These are phyloP conservation scores for Arctocebus calabarensis DNA, from an alignment of 2,797 vertebrate species.

Conservation along the genomic window DNA sequence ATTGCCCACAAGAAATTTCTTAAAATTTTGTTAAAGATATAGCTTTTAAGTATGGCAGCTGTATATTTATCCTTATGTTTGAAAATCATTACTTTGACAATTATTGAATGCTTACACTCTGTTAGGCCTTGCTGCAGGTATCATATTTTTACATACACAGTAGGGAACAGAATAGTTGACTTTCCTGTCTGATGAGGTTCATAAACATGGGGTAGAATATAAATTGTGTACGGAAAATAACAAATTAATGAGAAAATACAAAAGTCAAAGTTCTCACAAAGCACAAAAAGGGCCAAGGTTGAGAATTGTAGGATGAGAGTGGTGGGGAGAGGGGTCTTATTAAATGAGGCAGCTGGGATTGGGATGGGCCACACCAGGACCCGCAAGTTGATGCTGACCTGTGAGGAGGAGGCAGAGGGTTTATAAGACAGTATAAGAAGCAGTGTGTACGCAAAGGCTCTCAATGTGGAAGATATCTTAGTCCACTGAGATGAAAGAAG, in stretches of 20 bases:
- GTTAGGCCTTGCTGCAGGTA: neutral
- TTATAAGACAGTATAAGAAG: neutral
- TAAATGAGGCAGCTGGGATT: too few species aligned
- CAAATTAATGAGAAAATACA: neutral
- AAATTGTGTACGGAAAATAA: neutral
- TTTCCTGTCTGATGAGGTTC: neutral
- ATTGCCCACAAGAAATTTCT: neutral
- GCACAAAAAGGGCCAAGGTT: neutral
- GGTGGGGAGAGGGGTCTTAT: neutral
- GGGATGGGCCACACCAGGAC: neutral
- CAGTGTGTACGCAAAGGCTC: neutral
- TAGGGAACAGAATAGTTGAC: neutral
- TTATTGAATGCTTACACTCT: neutral
- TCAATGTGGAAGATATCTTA: neutral
- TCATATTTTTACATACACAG: neutral
- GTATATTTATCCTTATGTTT: neutral
- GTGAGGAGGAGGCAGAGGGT: neutral
- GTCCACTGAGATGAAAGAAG: neutral
- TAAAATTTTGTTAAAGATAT: slow-evolving; percentile 41
- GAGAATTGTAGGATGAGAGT: neutral
- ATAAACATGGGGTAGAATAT: neutral
- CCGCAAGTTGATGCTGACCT: neutral
- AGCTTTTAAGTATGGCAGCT: neutral
- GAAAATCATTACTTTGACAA: slow-evolving; percentile 1
- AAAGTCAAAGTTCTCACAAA: neutral